Conservation (phyloP, 2,888 invertebrate genomes). For the Thyatira batis region DNA sequence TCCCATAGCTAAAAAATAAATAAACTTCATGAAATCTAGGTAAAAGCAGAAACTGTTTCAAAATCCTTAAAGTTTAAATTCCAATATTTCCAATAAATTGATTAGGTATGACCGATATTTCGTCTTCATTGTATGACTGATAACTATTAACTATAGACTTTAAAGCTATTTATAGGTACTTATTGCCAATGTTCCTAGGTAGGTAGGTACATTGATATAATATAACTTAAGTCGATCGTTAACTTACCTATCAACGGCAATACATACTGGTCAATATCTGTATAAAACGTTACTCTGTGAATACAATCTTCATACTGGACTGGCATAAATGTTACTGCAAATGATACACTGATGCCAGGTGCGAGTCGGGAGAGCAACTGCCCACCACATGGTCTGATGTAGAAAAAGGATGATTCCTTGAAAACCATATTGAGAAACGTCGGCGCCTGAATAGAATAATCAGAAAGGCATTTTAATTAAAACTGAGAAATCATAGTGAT, state of each 20-base stretch:
- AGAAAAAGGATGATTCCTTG: slow-evolving; percentile 78
- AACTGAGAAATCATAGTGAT: too few relatives aligned
- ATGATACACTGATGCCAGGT: slow-evolving; percentile 85
- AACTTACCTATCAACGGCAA: slow-evolving; percentile 83
- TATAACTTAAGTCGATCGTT: background rate
- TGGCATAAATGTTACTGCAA: slow-evolving; percentile 84
- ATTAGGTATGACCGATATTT: too few relatives aligned
- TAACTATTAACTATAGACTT: too few relatives aligned
- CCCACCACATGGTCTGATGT: slow-evolving; percentile 65
- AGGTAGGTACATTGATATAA: slow-evolving; percentile 1
- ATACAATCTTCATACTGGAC: slow-evolving; percentile 79
- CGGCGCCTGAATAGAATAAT: slow-evolving; percentile 61
- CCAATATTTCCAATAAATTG: too few relatives aligned
- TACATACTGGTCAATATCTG: slow-evolving; percentile 77
- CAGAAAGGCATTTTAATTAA: background rate
- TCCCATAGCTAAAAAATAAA: slow-evolving; percentile 59
- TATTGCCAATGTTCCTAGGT: too few relatives aligned
- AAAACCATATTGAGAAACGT: slow-evolving; percentile 73
- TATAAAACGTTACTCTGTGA: slow-evolving; percentile 77
- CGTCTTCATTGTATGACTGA: too few relatives aligned
- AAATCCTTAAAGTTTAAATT: too few relatives aligned
- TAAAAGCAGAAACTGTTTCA: too few relatives aligned
- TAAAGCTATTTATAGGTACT: too few relatives aligned
- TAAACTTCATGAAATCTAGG: slow-evolving; percentile 3
- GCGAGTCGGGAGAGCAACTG: slow-evolving; percentile 82